These are phyloP conservation scores for Amphiura filiformis DNA, from an alignment of 35 echinoderm and acorn worm species.

Conservation along the genomic window DNA sequence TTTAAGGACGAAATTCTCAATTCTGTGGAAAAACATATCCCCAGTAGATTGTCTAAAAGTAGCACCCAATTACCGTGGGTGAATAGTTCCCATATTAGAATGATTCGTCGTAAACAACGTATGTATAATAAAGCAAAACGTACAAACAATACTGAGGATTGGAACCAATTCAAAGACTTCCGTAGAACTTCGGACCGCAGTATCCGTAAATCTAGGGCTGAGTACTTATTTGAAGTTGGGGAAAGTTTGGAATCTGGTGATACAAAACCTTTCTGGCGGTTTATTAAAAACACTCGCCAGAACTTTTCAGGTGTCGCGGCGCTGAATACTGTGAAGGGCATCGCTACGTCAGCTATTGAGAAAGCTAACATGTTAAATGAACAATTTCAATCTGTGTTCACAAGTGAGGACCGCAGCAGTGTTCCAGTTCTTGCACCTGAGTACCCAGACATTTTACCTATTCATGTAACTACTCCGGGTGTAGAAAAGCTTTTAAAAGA, in stretches of 20 bases:
- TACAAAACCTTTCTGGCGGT: conserved; percentile 40
- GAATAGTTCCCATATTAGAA: not conserved
- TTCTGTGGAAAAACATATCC: not conserved
- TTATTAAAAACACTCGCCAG: conserved; percentile 6
- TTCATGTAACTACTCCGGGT: conserved; percentile 1
- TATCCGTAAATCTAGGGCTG: not conserved
- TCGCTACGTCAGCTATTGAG: conserved; percentile 1
- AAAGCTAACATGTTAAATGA: conserved; percentile 13
- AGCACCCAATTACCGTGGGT: conserved; percentile 24
- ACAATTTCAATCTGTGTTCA: conserved; percentile 29
- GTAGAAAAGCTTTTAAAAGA: conserved; percentile 23
- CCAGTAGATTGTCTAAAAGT: not conserved
- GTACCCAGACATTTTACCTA: not conserved
- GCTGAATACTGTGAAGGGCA: not conserved
- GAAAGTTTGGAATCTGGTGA: not conserved
- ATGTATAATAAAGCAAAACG: conserved; percentile 14
- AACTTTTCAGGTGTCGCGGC: not conserved
- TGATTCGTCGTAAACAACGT: not conserved
- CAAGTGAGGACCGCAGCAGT: conserved; percentile 9
- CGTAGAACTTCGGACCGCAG: not conserved
- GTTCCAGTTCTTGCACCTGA: not conserved
- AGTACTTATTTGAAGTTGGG: not conserved
- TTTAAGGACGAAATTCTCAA: not conserved
- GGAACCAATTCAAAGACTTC: not conserved
- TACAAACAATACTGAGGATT: not conserved